These are phyloP conservation scores for Orthonyx spaldingii DNA, from an alignment of 2,113 vertebrate genomes.

Conservation along the genomic window DNA sequence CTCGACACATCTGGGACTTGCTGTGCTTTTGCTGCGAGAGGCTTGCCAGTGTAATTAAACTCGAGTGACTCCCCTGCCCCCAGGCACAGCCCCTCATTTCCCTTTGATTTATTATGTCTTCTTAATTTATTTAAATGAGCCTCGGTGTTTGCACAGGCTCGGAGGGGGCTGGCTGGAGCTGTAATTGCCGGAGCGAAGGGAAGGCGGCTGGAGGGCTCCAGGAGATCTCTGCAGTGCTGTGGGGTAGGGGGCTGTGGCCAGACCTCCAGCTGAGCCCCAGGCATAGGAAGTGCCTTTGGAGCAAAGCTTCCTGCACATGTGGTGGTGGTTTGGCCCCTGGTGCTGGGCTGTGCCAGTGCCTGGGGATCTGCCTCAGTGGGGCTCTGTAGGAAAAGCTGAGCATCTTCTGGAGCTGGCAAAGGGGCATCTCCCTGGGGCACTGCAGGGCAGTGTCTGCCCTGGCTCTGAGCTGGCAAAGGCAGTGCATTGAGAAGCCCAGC, in stretches of 20 bases:
- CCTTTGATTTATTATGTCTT: slow-evolving; percentile 55
- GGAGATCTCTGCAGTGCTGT: background rate
- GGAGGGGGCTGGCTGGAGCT: slow-evolving; percentile 23
- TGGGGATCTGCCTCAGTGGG: background rate
- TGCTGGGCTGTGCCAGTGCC: background rate
- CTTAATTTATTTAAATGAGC: slow-evolving; percentile 55
- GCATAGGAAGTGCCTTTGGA: background rate
- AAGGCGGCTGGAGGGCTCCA: background rate
- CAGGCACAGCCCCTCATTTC: slow-evolving; percentile 44
- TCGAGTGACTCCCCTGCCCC: slow-evolving; percentile 40
- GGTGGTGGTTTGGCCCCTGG: background rate
- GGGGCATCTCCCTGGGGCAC: background rate
- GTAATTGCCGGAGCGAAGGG: background rate
- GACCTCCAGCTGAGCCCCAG: background rate
- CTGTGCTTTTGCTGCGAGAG: background rate
- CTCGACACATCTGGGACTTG: background rate
- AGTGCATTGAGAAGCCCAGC: background rate
- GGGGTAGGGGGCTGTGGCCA: background rate
- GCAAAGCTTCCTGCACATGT: background rate
- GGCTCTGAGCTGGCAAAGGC: background rate
- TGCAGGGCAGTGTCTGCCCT: background rate
- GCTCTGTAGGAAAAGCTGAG: background rate
- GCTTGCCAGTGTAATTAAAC: slow-evolving; percentile 52
- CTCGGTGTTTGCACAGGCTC: slow-evolving; percentile 30
- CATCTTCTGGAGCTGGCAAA: background rate